Conservation (phyloP, 2,113 vertebrate genomes). For the Rhegmatorhina hoffmannsi region DNA sequence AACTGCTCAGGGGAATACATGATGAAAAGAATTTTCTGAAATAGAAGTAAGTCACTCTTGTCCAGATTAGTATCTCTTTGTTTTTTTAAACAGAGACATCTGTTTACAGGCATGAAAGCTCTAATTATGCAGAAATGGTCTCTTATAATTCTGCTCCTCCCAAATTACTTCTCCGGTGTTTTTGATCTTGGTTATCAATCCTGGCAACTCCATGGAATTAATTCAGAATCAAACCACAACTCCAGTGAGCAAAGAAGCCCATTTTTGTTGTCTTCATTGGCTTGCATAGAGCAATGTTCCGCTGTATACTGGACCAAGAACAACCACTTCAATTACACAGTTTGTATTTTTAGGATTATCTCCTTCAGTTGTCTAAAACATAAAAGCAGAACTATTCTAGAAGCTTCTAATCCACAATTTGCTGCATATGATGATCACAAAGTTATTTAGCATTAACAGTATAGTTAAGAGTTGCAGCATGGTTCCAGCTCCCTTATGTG, state of each 20-base stretch:
- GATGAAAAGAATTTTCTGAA: not conserved
- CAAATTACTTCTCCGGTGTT: not conserved
- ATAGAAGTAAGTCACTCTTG: not conserved
- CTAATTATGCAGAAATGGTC: not conserved
- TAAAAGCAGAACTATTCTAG: not conserved
- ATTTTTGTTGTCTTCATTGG: not conserved
- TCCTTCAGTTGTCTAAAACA: conserved; percentile 2
- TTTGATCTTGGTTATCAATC: conserved; percentile 29
- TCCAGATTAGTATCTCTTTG: conserved; percentile 1
- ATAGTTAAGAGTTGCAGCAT: not conserved
- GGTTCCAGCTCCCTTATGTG: not conserved
- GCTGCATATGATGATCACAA: not conserved
- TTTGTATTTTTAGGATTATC: conserved; percentile 9
- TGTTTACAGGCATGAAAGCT: conserved; percentile 33
- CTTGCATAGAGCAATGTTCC: not conserved
- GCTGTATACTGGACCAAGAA: not conserved
- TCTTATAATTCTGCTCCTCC: conserved; percentile 17
- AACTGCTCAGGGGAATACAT: not conserved
- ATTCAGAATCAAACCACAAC: conserved; percentile 28
- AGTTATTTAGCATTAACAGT: not conserved
- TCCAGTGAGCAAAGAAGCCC: not conserved
- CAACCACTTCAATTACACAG: not conserved
- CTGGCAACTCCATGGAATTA: not conserved
- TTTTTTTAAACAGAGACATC: conserved; percentile 4
- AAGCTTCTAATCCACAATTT: conserved; percentile 19